Evolutionary conservation across 2,797 vertebrate species (phyloP).

Genomic region (Eulemur coronatus): DNA sequence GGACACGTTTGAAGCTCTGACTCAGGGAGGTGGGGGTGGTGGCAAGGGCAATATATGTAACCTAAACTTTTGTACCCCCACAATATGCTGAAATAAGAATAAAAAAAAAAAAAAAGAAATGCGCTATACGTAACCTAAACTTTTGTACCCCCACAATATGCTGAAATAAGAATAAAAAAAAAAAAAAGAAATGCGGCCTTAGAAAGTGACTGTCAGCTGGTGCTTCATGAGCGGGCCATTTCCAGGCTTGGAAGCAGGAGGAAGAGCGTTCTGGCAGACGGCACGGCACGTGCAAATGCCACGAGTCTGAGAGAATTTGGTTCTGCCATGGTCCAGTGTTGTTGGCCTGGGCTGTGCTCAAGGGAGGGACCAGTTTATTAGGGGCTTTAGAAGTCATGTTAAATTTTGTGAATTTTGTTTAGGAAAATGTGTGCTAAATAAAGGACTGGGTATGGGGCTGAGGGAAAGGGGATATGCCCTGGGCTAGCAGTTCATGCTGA

Average conservation of each 20-base stretch:
- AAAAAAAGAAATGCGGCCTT: background rate
- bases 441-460: background rate
- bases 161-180: too few species aligned
- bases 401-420: background rate
- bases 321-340: background rate
- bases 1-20: too few species aligned
- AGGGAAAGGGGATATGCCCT: background rate
- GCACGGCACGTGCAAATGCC: background rate
- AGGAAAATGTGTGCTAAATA: background rate
- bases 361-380: background rate
- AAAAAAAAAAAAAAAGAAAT: too few species aligned
- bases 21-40: too few species aligned
- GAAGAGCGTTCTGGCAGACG: too few species aligned
- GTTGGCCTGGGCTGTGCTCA: background rate
- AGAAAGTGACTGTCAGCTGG: background rate
- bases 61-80: too few species aligned
- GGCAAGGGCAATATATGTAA: too few species aligned
- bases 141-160: too few species aligned
- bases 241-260: background rate
- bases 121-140: too few species aligned
- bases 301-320: accelerated
- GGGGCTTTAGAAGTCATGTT: background rate
- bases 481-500: background rate
- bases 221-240: background rate
- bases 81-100: too few species aligned